Evolutionary conservation across 2,888 invertebrate species (phyloP).

Genomic region (Seira sanloemensis): DNA sequence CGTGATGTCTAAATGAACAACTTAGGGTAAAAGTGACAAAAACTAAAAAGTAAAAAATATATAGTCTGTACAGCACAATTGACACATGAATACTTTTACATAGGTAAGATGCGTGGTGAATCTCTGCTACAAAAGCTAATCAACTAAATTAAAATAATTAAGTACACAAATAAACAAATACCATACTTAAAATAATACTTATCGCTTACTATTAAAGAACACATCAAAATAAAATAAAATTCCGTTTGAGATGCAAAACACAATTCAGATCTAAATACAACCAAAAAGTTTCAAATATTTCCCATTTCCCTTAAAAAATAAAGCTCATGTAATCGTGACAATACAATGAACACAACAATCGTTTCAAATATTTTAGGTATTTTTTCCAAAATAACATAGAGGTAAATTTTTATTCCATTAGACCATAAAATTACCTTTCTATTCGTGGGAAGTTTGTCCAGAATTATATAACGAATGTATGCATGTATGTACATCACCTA

Average conservation of each 20-base stretch:
- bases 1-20: conserved; percentile 14
- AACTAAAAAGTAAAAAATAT: background rate
- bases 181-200: background rate
- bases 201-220: background rate
- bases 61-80: conserved; percentile 28
- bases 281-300: background rate
- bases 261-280: conserved; percentile 13
- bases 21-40: conserved; percentile 7
- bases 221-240: background rate
- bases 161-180: background rate
- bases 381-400: conserved; percentile 44
- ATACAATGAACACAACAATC: conserved; percentile 30
- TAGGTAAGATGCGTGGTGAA: conserved; percentile 39
- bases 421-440: conserved; percentile 5
- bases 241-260: background rate
- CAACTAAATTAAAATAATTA: background rate
- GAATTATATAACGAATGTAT: background rate
- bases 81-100: conserved; percentile 51
- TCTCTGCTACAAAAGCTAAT: background rate
- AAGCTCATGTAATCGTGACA: background rate
- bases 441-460: background rate
- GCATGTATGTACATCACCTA: background rate
- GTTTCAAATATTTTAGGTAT: background rate
- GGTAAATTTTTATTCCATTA: conserved; percentile 39
- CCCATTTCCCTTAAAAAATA: background rate